A percentile compares a stretch with the other conserved stretches of the same genome.
These are phyloP conservation scores for Brenthis ino DNA, from an alignment of 2,888 invertebrate genomes.

Conservation along the genomic window DNA sequence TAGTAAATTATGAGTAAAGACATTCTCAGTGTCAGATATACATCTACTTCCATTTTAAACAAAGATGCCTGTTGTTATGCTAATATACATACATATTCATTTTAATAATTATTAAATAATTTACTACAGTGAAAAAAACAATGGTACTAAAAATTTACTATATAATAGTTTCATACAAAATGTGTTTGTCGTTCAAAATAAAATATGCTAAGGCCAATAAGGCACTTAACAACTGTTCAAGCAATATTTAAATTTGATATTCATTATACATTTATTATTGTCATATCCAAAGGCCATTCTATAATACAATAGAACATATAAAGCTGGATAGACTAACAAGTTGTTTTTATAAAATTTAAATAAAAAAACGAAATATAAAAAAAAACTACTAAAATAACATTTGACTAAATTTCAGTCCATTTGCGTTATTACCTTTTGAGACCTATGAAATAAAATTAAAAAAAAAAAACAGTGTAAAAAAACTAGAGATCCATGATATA, in stretches of 20 bases:
- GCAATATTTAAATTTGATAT: not conserved
- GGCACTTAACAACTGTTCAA: conserved; percentile 2
- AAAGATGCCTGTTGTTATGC: not conserved
- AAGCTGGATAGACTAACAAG: conserved; percentile 20
- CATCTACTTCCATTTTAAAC: not conserved
- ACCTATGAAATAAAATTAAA: no score
- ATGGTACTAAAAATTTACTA: not conserved
- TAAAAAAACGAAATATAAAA: not conserved
- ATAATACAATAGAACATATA: conserved; percentile 25
- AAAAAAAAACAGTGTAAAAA: no score
- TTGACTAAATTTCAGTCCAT: no score
- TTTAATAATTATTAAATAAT: not conserved
- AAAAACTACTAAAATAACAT: no score
- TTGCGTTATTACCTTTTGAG: no score
- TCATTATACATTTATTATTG: conserved; percentile 8
- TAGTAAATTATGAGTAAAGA: no score
- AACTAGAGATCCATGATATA: not conserved
- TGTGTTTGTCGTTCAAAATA: not conserved
- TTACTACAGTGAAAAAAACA: not conserved
- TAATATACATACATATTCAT: not conserved
- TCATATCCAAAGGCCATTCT: conserved; percentile 31
- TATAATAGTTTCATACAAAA: not conserved
- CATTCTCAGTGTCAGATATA: no score
- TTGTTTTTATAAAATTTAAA: not conserved
- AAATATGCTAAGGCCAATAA: not conserved